Evolutionary conservation across 1,140 invertebrate genomes (phyloP).

Genomic region (Tetraneura akinire): DNA sequence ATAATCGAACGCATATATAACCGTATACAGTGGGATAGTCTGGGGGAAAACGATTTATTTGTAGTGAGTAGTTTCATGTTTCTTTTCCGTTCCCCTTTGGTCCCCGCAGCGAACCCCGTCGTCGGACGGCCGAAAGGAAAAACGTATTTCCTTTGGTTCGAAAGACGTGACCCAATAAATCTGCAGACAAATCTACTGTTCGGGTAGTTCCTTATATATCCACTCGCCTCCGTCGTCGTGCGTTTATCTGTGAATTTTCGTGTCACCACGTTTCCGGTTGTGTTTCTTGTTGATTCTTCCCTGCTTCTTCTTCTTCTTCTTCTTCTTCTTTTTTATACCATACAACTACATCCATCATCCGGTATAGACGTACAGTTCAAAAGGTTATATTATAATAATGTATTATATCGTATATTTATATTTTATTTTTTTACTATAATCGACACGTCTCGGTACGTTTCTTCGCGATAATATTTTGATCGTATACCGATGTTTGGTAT

Average conservation of each 20-base stretch:
- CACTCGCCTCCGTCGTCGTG: background rate
- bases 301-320: background rate
- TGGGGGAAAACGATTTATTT: constrained; percentile 47
- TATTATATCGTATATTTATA: no score
- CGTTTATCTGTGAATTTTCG: constrained; percentile 32
- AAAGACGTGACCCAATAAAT: constrained; percentile 44
- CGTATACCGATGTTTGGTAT: no score
- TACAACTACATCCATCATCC: constrained; percentile 20
- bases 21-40: background rate
- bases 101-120: background rate
- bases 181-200: constrained; percentile 47
- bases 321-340: background rate
- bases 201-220: background rate
- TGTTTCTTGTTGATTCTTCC: constrained; percentile 4
- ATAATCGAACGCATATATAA: constrained; percentile 42
- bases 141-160: constrained; percentile 37
- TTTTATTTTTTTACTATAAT: background rate
- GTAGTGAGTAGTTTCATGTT: background rate
- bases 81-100: background rate
- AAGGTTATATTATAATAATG: no score
- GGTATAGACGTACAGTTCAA: background rate
- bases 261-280: constrained; percentile 28
- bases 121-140: background rate
- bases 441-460: no score
- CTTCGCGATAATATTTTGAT: no score